These are phyloP conservation scores for Mantis religiosa DNA, from an alignment of 2,888 invertebrate genomes.

Conservation along the genomic window DNA sequence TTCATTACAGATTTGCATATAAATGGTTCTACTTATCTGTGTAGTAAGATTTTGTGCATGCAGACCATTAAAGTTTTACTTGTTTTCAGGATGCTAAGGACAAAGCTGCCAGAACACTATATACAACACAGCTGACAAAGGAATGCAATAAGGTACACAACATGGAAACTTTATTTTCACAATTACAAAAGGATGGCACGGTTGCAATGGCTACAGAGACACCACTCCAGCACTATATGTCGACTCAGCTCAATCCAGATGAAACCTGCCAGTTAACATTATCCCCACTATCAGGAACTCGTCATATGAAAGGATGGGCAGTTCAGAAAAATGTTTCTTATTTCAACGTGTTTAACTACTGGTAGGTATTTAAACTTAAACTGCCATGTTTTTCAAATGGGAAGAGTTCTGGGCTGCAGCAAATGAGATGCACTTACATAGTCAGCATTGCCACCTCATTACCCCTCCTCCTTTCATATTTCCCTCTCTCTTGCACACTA, in stretches of 20 bases:
- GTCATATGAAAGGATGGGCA: conserved; percentile 32
- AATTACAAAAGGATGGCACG: conserved; percentile 34
- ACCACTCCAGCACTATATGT: conserved; percentile 30
- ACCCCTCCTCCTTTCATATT: too few species aligned
- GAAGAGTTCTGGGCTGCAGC: too few species aligned
- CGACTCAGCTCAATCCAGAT: conserved; percentile 27
- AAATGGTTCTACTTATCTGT: too few species aligned
- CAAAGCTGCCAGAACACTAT: not conserved
- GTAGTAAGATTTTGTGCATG: too few species aligned
- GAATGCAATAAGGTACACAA: conserved; percentile 18
- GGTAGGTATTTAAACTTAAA: conserved; percentile 29
- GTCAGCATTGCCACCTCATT: too few species aligned
- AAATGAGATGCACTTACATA: too few species aligned
- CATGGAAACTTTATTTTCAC: conserved; percentile 34
- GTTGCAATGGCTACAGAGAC: conserved; percentile 37
- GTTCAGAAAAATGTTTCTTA: conserved; percentile 32
- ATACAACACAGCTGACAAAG: conserved; percentile 1
- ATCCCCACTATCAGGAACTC: conserved; percentile 25
- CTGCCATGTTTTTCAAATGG: too few species aligned
- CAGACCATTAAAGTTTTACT: not conserved
- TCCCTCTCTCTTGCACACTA: too few species aligned
- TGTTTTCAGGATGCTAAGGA: not conserved
- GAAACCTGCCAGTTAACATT: conserved; percentile 29
- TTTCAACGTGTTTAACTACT: conserved; percentile 33
- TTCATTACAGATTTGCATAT: too few species aligned